A percentile compares a stretch with the other conserved stretches of the same genome.
Conservation (phyloP, 2,888 invertebrate species). For the Cinara cedri region DNA sequence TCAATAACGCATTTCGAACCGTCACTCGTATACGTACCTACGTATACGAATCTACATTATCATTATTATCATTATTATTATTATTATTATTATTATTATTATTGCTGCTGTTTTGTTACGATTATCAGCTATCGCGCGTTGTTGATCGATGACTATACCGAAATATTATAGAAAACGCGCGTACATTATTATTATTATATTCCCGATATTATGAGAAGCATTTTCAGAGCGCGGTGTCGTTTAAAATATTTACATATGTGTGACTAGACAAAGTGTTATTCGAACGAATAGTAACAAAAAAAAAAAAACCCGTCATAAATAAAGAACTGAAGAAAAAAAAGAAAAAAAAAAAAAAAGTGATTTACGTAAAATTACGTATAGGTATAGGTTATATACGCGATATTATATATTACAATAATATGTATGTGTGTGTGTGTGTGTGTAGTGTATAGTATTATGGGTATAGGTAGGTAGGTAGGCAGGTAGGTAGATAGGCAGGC, state of each 20-base stretch:
- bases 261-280: constrained; percentile 35
- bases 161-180: constrained; percentile 16
- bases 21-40: background rate
- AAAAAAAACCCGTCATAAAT: constrained; percentile 6
- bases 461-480: too few relatives aligned
- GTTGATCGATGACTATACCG: constrained; percentile 42
- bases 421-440: too few relatives aligned
- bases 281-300: background rate
- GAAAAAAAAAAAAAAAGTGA: background rate
- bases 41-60: constrained; percentile 19
- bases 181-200: too few relatives aligned
- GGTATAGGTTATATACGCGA: background rate
- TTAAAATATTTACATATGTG: constrained; percentile 47
- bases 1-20: constrained; percentile 36
- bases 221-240: too few relatives aligned
- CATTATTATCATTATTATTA: constrained; percentile 22
- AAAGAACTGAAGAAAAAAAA: background rate
- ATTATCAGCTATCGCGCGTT: background rate
- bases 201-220: too few relatives aligned
- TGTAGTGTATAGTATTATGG: too few relatives aligned
- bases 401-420: background rate
- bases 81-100: constrained; percentile 12
- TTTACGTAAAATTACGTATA: constrained; percentile 24
- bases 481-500: too few relatives aligned
- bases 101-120: background rate